A percentile compares a stretch with the other conserved stretches of the same genome.
Conservation (phyloP, 2,888 invertebrate species). For the Drosophila formosana region DNA sequence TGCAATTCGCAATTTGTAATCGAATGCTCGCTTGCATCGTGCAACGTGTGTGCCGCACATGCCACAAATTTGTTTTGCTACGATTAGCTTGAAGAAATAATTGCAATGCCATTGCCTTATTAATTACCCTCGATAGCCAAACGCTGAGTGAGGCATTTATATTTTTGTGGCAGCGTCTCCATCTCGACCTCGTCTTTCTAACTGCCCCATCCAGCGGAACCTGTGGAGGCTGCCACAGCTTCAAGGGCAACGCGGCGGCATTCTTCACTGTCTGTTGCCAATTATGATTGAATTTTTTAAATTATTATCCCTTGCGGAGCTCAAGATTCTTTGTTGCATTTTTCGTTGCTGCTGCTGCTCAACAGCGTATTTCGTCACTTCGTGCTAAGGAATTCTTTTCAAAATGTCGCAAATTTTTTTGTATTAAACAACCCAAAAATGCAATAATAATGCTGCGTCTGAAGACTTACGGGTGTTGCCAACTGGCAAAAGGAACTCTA, state of each 20-base stretch:
- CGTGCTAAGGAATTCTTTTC: slow-evolving; percentile 40
- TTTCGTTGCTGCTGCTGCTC: slow-evolving; percentile 18
- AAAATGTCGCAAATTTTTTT: slow-evolving; percentile 36
- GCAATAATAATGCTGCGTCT: slow-evolving; percentile 4
- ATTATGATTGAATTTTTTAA: slow-evolving; percentile 66
- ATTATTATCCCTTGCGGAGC: slow-evolving; percentile 49
- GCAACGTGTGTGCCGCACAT: slow-evolving; percentile 50
- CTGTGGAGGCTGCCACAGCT: slow-evolving; percentile 16
- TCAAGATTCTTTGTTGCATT: slow-evolving; percentile 9
- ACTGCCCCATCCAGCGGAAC: background rate
- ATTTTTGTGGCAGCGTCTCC: slow-evolving; percentile 9
- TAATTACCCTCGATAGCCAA: slow-evolving; percentile 72
- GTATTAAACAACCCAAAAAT: slow-evolving; percentile 24
- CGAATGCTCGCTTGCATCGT: slow-evolving; percentile 39
- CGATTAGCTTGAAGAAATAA: slow-evolving; percentile 62
- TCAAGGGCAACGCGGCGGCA: slow-evolving; percentile 41
- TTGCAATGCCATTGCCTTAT: slow-evolving; percentile 71
- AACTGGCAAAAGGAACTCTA: background rate
- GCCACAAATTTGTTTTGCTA: slow-evolving; percentile 77
- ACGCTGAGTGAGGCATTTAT: slow-evolving; percentile 67
- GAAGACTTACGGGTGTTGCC: background rate
- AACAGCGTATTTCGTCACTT: slow-evolving; percentile 61
- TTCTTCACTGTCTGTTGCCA: slow-evolving; percentile 66
- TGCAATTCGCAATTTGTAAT: slow-evolving; percentile 71
- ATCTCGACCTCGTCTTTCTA: no score